Conservation (phyloP, 2,888 invertebrate genomes). For the Mesoligia furuncula region DNA sequence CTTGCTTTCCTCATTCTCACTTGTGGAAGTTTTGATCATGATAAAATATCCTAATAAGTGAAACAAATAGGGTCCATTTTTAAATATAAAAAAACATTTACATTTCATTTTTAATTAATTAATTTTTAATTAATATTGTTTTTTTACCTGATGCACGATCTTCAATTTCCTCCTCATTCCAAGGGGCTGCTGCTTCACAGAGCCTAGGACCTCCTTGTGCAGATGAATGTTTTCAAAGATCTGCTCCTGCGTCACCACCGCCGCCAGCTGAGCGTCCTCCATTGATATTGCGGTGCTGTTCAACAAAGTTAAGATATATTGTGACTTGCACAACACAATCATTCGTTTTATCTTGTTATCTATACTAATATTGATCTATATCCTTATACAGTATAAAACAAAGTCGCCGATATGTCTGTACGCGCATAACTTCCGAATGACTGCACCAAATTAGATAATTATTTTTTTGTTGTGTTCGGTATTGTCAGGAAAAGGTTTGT, state of each 20-base stretch:
- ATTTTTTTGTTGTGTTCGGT: too few relatives aligned
- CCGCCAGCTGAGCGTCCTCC: constrained; percentile 91
- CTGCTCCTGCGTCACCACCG: constrained; percentile 94
- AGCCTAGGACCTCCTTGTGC: constrained; percentile 97
- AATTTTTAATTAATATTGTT: too few relatives aligned
- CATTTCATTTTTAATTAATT: too few relatives aligned
- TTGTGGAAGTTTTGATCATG: neutral
- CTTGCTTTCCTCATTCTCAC: neutral
- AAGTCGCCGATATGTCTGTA: too few relatives aligned
- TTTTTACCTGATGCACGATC: constrained; percentile 92
- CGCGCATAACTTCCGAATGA: too few relatives aligned
- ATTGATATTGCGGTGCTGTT: constrained; percentile 94
- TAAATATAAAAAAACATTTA: neutral
- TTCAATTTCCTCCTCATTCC: constrained; percentile 95
- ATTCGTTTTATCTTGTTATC: neutral
- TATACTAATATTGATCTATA: neutral
- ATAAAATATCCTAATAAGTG: neutral
- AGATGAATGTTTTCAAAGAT: constrained; percentile 97
- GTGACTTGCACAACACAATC: neutral
- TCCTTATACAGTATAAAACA: too few relatives aligned
- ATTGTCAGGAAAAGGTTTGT: too few relatives aligned
- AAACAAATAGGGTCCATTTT: neutral
- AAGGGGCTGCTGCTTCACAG: constrained; percentile 96
- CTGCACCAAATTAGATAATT: too few relatives aligned
- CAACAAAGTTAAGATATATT: constrained; percentile 8